Evolutionary conservation across 2,888 invertebrate species (phyloP).

Genomic region (Brenthis ino): DNA sequence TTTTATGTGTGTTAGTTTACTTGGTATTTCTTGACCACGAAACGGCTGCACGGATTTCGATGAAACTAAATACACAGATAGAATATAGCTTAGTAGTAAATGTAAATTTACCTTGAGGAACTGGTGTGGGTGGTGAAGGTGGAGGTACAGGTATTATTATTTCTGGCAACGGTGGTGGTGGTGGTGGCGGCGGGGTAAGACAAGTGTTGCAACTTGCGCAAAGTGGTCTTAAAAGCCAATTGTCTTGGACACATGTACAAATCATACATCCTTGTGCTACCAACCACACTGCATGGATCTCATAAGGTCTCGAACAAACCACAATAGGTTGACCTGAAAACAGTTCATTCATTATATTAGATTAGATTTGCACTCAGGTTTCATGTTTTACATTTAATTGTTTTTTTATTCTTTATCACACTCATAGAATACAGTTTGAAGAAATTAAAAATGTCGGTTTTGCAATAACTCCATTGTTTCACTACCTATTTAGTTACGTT

Average conservation of each 20-base stretch:
- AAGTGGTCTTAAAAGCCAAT: conserved; percentile 50
- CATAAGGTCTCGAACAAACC: conserved; percentile 53
- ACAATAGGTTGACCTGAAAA: conserved; percentile 50
- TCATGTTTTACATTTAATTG: no score
- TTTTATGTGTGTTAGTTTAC: no score
- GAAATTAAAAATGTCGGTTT: no score
- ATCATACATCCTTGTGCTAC: conserved; percentile 53
- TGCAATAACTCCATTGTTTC: no score
- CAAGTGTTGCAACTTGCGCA: conserved; percentile 50
- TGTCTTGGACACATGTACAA: conserved; percentile 58
- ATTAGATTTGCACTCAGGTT: neutral
- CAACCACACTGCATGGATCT: conserved; percentile 57
- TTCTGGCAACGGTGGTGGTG: conserved; percentile 30
- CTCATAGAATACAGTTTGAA: no score
- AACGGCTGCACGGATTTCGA: no score
- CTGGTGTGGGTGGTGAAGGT: conserved; percentile 34
- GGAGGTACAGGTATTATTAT: conserved; percentile 29
- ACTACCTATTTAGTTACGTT: no score
- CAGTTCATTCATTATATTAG: neutral
- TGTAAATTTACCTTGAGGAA: conserved; percentile 39
- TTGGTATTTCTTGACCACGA: no score
- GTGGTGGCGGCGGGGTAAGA: conserved; percentile 26
- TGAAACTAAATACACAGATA: no score
- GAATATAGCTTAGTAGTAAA: neutral
- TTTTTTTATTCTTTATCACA: no score